phyloP scores from a whole-genome alignment of 2,797 vertebrate genomes.

The Poeciliopsis presidionis region DNA sequence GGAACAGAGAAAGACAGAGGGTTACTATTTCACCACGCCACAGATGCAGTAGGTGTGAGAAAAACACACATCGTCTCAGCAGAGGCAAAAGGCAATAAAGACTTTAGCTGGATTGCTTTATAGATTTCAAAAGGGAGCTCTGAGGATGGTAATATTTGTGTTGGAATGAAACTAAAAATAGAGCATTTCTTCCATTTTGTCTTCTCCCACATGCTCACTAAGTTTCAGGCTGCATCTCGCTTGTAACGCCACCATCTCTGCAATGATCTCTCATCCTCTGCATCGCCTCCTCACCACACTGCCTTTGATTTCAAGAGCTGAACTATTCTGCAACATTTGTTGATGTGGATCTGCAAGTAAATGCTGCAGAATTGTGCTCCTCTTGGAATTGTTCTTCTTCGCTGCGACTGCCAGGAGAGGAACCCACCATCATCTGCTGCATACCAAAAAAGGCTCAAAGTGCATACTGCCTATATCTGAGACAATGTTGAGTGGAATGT shows the following conservation, averaged over 20 bases:
- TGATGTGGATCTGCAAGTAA: constrained; percentile 84
- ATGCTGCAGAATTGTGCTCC: constrained; percentile 86
- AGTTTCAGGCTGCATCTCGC: constrained; percentile 55
- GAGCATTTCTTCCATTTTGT: constrained; percentile 42
- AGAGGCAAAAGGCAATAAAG: constrained; percentile 53
- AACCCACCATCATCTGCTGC: constrained; percentile 59
- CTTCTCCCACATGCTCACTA: constrained; percentile 50
- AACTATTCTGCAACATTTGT: constrained; percentile 88
- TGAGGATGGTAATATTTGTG: constrained; percentile 40
- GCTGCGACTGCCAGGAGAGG: constrained; percentile 62
- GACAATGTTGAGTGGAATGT: background rate
- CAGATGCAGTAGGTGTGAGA: constrained; percentile 20
- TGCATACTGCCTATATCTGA: constrained; percentile 3
- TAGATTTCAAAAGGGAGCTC: constrained; percentile 28
- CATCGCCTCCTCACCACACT: constrained; percentile 68
- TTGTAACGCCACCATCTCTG: constrained; percentile 62
- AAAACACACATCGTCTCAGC: constrained; percentile 38
- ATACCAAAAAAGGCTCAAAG: constrained; percentile 28
- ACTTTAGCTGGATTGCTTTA: constrained; percentile 37
- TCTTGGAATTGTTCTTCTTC: constrained; percentile 84
- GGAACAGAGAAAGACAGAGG: constrained; percentile 11
- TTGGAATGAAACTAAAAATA: constrained; percentile 53
- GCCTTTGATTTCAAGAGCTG: constrained; percentile 85
- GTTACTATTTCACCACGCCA: constrained; percentile 15
- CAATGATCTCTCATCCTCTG: constrained; percentile 69